phyloP scores from a whole-genome alignment of 2,888 invertebrate genomes.

The Dicycla oo region DNA sequence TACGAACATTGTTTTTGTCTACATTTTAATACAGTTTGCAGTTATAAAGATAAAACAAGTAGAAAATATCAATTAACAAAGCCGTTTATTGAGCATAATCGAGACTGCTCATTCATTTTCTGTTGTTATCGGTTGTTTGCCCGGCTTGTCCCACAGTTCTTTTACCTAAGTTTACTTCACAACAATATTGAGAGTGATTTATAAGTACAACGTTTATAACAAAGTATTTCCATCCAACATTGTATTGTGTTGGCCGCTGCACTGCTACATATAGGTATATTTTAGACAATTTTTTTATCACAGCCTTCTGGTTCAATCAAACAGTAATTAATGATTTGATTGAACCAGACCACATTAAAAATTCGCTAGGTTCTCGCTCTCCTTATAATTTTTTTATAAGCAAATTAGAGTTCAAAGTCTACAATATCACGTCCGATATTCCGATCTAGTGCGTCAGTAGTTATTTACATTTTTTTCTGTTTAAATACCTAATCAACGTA shows the following conservation, averaged over 20 bases:
- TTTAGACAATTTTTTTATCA: background rate
- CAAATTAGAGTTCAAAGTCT: conserved; percentile 22
- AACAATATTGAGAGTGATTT: conserved; percentile 55
- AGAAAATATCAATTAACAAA: conserved; percentile 82
- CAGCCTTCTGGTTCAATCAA: too few relatives aligned
- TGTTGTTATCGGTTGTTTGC: conserved; percentile 82
- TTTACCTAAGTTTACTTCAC: conserved; percentile 78
- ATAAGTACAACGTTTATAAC: conserved; percentile 28
- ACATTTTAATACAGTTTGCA: conserved; percentile 70
- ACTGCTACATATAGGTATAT: background rate
- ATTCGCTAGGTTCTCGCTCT: background rate
- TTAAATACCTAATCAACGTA: background rate
- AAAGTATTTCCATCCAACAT: conserved; percentile 24
- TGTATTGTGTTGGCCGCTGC: conserved; percentile 3
- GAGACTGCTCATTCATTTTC: conserved; percentile 81
- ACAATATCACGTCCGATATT: conserved; percentile 10
- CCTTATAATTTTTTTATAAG: background rate
- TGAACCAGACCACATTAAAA: background rate
- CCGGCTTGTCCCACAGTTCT: conserved; percentile 82
- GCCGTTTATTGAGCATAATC: conserved; percentile 80
- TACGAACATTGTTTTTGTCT: conserved; percentile 64
- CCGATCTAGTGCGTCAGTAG: conserved; percentile 18
- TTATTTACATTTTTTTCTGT: conserved; percentile 8
- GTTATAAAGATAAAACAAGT: conserved; percentile 77
- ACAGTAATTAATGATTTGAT: background rate